phyloP scores from a whole-genome alignment of 2,113 vertebrate genomes.

The Trachemys scripta region DNA sequence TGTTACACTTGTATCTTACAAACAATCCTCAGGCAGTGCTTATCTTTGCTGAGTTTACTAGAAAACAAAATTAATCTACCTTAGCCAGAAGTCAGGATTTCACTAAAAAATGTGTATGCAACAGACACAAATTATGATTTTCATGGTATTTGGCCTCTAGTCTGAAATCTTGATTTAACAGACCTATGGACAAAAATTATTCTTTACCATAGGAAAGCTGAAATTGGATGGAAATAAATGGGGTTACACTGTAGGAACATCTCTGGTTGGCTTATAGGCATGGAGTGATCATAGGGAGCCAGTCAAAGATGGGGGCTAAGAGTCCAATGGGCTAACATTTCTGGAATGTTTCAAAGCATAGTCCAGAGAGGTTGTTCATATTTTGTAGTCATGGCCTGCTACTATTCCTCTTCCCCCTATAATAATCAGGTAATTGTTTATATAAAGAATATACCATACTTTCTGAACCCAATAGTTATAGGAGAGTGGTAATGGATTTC shows the following conservation, averaged over 20 bases:
- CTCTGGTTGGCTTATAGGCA: neutral
- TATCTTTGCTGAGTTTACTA: slow-evolving; percentile 45
- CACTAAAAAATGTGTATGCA: slow-evolving; percentile 7
- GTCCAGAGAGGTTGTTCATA: neutral
- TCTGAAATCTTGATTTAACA: slow-evolving; percentile 44
- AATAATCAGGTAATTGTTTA: neutral
- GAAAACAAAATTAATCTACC: slow-evolving; percentile 2
- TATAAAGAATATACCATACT: neutral
- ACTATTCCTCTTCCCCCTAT: neutral
- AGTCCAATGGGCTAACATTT: rapidly evolving
- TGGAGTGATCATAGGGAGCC: neutral
- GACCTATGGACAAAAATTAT: neutral
- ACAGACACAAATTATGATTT: slow-evolving; percentile 44
- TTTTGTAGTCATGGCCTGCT: neutral
- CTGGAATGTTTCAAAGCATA: neutral
- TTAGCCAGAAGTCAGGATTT: slow-evolving; percentile 29
- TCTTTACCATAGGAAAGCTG: neutral
- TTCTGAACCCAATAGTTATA: neutral
- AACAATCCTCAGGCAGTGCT: neutral
- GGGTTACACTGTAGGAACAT: neutral
- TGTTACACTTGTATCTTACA: neutral
- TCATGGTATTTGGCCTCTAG: slow-evolving; percentile 45
- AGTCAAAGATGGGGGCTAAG: neutral
- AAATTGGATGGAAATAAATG: neutral
- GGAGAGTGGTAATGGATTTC: neutral